phyloP scores from a whole-genome alignment of 1,140 invertebrate genomes.

The Lineus longissimus region DNA sequence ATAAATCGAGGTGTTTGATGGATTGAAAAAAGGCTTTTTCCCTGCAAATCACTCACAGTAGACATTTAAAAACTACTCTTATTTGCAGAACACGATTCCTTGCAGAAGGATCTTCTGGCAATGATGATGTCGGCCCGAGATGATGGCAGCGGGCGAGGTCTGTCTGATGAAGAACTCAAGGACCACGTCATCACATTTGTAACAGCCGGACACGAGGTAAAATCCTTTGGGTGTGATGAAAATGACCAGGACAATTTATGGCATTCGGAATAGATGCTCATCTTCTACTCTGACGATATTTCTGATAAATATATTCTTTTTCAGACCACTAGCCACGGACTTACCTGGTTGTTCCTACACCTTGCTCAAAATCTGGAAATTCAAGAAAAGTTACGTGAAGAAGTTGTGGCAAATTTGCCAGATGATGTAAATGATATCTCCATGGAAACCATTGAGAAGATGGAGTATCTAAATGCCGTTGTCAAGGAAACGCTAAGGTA shows the following conservation, averaged over 20 bases:
- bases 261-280: no score
- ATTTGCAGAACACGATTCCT: constrained; percentile 8
- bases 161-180: constrained; percentile 20
- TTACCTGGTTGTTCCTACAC: constrained; percentile 11
- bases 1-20: no score
- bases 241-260: no score
- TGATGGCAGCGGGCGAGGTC: constrained; percentile 15
- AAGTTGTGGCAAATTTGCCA: neutral
- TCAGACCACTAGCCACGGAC: constrained; percentile 9
- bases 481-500: constrained; percentile 23
- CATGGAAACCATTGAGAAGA: constrained; percentile 10
- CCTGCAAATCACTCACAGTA: no score
- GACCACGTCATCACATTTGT: constrained; percentile 29
- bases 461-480: constrained; percentile 9
- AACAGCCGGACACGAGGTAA: constrained; percentile 31
- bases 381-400: constrained; percentile 13
- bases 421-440: neutral
- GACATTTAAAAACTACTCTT: no score
- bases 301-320: neutral
- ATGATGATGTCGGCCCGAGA: constrained; percentile 23
- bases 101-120: constrained; percentile 16
- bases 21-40: no score
- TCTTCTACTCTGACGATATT: no score
- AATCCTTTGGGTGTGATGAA: no score
- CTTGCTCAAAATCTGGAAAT: constrained; percentile 12